Base-by-base conservation (phyloP, 2,888 invertebrate genomes). In the Meteorus cinctellus region DNA sequence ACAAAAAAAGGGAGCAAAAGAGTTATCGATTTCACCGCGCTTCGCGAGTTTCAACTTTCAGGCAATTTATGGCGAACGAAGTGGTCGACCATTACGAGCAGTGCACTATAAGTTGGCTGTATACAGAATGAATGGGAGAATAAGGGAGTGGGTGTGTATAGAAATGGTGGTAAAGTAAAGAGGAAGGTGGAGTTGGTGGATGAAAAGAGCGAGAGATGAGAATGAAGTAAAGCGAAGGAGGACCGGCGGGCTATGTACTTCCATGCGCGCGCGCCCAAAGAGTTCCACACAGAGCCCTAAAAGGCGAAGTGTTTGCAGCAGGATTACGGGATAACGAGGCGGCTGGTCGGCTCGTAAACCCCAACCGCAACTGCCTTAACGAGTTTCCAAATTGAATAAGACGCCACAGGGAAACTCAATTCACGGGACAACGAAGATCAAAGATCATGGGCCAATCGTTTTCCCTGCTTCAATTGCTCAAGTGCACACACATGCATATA, bases 371-470 rank as follows among this genome's bases (percentile, higher is more conserved):
- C 74, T 70, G 67, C 74, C 70, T 77, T 77, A 74, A 77, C 70
- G 77, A 72, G 77, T 71, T 74, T 74, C 60, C 74, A 70, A 77
- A 77, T 74, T 77, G 77, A 77, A 77, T 77, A 77, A 77, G 77
- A 77, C 69, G 69, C 70, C 67, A 67, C 63, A 36, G 69, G 59
- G 55, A 77, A 73, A 66, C 74, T 66, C 70, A 60, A 74, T 70
- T 77, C 70, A 70, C 65, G 51, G 66, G 36, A 73, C 69, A 59
- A 74, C 67, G 45, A 34, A 66, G 75, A 75, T 75, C 75, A 75
- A 72, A 75, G 75, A 71, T 75, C 71, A 14, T 24, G 24, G 48
- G 75, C 55, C 60, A 75, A 75, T 75, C 34, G 45, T 51, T 63
- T 66, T 67, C 31, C 65, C 51, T 31, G 5, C 48, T 6, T 55